Evolutionary conservation across 1,140 invertebrate species (phyloP).

Genomic region (Panagrolaimus sp.): DNA sequence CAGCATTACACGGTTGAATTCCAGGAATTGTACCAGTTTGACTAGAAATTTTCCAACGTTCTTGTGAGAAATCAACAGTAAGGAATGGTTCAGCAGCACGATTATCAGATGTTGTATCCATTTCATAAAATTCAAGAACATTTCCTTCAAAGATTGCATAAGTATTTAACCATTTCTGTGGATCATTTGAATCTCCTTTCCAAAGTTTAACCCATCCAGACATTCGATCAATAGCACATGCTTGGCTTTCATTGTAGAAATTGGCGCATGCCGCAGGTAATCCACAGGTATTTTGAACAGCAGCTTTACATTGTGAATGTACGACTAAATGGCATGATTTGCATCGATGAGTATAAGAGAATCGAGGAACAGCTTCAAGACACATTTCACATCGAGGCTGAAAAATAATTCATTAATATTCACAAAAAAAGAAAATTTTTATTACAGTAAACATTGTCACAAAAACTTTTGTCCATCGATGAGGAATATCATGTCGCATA

Average conservation of each 20-base stretch:
- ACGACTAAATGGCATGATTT: constrained; percentile 19
- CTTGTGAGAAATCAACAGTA: background rate
- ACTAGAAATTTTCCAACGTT: background rate
- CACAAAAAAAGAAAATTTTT: background rate
- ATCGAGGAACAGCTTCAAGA: constrained; percentile 19
- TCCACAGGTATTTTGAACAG: constrained; percentile 23
- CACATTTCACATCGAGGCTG: constrained; percentile 18
- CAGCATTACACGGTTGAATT: background rate
- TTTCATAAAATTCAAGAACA: background rate
- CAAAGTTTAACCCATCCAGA: constrained; percentile 8
- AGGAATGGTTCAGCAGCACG: background rate
- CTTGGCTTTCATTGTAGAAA: constrained; percentile 19
- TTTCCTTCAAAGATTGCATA: constrained; percentile 6
- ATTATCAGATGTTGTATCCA: background rate
- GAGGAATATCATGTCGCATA: constrained; percentile 28
- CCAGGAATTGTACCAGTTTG: constrained; percentile 1
- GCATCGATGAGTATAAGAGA: constrained; percentile 6
- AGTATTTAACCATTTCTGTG: constrained; percentile 2
- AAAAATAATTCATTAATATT: background rate
- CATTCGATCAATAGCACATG: background rate
- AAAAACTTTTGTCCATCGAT: background rate
- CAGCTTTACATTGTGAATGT: constrained; percentile 8
- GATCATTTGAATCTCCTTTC: background rate
- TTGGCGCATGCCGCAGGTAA: constrained; percentile 22
- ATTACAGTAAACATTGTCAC: background rate